phyloP scores from a whole-genome alignment of 2,888 invertebrate genomes.

The Portevinia maculata region DNA sequence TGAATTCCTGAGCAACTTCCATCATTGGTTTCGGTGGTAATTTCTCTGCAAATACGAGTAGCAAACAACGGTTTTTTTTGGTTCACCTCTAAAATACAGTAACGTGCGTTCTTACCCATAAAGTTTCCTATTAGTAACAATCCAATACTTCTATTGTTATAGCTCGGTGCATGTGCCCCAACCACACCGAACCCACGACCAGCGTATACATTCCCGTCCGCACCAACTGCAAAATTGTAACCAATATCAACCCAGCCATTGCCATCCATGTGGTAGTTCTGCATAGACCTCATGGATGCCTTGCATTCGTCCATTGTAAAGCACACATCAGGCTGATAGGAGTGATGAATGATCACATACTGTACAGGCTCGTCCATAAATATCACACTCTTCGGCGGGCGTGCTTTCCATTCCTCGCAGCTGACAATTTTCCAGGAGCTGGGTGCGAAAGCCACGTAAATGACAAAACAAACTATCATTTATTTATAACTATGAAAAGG shows the following conservation, averaged over 20 bases:
- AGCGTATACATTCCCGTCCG: conserved; percentile 86
- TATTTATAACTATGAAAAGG: conserved; percentile 40
- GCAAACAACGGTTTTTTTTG: conserved; percentile 27
- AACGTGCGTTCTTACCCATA: conserved; percentile 59
- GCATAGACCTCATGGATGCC: conserved; percentile 85
- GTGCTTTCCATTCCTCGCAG: conserved; percentile 85
- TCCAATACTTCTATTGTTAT: conserved; percentile 86
- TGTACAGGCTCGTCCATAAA: conserved; percentile 84
- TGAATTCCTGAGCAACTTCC: conserved; percentile 84
- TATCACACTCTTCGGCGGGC: conserved; percentile 80
- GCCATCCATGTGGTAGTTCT: conserved; percentile 84
- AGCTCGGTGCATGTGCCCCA: conserved; percentile 87
- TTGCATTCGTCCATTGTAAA: conserved; percentile 83
- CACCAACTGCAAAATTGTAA: conserved; percentile 87
- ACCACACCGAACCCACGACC: conserved; percentile 87
- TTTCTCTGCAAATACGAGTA: conserved; percentile 82
- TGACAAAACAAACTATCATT: conserved; percentile 68
- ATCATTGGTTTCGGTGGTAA: conserved; percentile 85
- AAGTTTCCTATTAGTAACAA: conserved; percentile 86
- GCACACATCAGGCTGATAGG: conserved; percentile 79
- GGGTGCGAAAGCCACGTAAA: conserved; percentile 56
- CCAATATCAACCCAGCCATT: conserved; percentile 87
- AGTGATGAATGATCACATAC: conserved; percentile 87
- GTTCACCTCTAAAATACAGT: conserved; percentile 11
- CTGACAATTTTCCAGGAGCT: conserved; percentile 77